These are phyloP conservation scores for Holotrichia oblita DNA, from an alignment of 1,140 invertebrate genomes.

Conservation along the genomic window DNA sequence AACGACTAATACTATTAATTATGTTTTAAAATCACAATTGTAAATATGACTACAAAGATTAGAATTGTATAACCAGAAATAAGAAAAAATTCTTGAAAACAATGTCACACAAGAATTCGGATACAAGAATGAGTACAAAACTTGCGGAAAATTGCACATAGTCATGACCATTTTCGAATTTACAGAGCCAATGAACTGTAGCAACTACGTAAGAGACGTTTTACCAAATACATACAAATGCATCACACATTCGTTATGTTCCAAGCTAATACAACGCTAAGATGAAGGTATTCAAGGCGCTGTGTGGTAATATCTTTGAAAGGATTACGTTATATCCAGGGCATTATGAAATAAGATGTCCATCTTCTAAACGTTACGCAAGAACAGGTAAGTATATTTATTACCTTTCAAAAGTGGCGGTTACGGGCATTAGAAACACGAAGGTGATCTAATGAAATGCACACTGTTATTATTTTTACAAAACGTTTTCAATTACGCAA, in stretches of 20 bases:
- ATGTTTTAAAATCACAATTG: too few species aligned
- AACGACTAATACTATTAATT: too few species aligned
- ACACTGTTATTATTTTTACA: slow-evolving; percentile 1
- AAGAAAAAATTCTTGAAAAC: too few species aligned
- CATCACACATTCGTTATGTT: not conserved
- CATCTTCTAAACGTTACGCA: slow-evolving; percentile 17
- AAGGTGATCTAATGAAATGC: slow-evolving; percentile 24
- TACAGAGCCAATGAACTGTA: too few species aligned
- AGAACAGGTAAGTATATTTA: slow-evolving; percentile 10
- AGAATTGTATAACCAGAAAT: too few species aligned
- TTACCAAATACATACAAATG: not conserved
- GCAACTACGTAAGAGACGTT: too few species aligned
- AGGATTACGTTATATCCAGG: slow-evolving; percentile 17
- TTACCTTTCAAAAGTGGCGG: slow-evolving; percentile 18
- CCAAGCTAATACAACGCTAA: not conserved
- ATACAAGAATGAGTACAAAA: too few species aligned
- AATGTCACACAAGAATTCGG: too few species aligned
- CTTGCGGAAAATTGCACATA: too few species aligned
- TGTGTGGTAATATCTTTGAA: slow-evolving; percentile 26
- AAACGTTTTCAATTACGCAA: slow-evolving; percentile 4
- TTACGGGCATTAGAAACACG: not conserved
- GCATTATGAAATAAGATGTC: slow-evolving; percentile 30
- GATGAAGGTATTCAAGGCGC: too few species aligned
- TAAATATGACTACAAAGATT: too few species aligned
- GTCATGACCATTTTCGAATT: too few species aligned